Evolutionary conservation across 2,113 vertebrate genomes (phyloP), one percentile per base, ranked within the genome.

Genomic region (Scatophagus argus): DNA sequence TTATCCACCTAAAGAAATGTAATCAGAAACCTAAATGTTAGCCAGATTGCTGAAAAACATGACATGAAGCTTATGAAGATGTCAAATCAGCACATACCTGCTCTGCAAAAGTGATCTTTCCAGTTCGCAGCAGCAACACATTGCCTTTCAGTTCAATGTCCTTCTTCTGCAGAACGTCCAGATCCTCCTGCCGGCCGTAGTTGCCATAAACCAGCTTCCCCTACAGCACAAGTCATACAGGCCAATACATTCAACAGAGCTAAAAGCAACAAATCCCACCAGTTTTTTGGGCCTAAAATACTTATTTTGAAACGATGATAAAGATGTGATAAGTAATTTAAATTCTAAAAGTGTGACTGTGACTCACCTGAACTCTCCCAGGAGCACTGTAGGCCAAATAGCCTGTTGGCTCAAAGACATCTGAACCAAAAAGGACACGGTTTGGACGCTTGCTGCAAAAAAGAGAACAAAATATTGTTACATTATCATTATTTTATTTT

Each of bases 321-420:
- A n/a, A n/a, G n/a, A n/a, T n/a, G n/a, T n/a, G n/a, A n/a, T n/a
- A n/a, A n/a, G n/a, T n/a, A n/a, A n/a, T n/a, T n/a, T n/a, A n/a
- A n/a, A n/a, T 1, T 2, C 14, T 31, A n/a, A 7, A 32, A 64
- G 6, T 27, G n/a, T 17, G 36, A 41, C 2, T 5, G 4, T 44
- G 17, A 1, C 95, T 95, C 87, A 97, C 98, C 88, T 51, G 19
- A 74, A 87, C 94, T 11, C 17, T 85, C 14, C 59, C 74, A 0
- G 23, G 52, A 39, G 85, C 79, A 70, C 97, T 98, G 84, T 97
- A 99, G 0, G 98, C 96, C 79, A 99, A 93, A 1, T 94, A 99
- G 0, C 94, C 94, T 0, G 10, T 3, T 0, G 95, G 92, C 6
- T 0, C 8, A n/a, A 89, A 91, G 19, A 61, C 61, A 0, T 83